Percentiles rank a stretch among this genome's conserved stretches.
Evolutionary conservation across 2,888 invertebrate species (phyloP).

Genomic region (Bombyx huttoni): DNA sequence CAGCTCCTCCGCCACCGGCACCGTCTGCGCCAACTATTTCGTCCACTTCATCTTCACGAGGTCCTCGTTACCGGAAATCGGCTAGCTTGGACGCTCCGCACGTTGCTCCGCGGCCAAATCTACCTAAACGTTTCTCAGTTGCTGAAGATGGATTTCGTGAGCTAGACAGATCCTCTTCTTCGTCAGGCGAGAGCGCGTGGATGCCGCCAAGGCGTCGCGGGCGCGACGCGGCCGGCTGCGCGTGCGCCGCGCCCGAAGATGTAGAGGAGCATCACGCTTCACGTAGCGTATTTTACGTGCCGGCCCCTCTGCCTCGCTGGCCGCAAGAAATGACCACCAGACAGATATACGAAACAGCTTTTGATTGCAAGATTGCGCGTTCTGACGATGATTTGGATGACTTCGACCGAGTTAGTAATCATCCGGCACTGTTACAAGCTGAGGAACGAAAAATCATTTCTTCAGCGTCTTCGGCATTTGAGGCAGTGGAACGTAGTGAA

Average conservation of each 20-base stretch:
- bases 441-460: constrained; percentile 61
- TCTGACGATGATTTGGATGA: constrained; percentile 87
- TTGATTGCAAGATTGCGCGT: constrained; percentile 88
- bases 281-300: constrained; percentile 79
- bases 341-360: constrained; percentile 90
- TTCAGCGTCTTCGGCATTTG: constrained; percentile 64
- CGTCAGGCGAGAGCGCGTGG: constrained; percentile 73
- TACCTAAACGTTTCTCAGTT: constrained; percentile 78
- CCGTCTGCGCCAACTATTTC: constrained; percentile 67
- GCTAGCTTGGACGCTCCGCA: constrained; percentile 82
- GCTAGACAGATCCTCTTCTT: constrained; percentile 66
- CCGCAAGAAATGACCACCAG: constrained; percentile 75
- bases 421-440: constrained; percentile 78
- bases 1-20: constrained; percentile 43
- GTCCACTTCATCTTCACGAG: constrained; percentile 55
- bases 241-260: constrained; percentile 80
- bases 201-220: constrained; percentile 82
- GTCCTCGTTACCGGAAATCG: constrained; percentile 78
- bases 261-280: constrained; percentile 76
- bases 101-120: constrained; percentile 73
- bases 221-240: constrained; percentile 79
- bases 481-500: constrained; percentile 61
- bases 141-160: constrained; percentile 78
- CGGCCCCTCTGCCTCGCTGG: constrained; percentile 77
- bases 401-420: constrained; percentile 85